A percentile compares a stretch with the other conserved stretches of the same genome.
Evolutionary conservation across 2,888 invertebrate genomes (phyloP).

Genomic region (Eupithecia subumbrata): DNA sequence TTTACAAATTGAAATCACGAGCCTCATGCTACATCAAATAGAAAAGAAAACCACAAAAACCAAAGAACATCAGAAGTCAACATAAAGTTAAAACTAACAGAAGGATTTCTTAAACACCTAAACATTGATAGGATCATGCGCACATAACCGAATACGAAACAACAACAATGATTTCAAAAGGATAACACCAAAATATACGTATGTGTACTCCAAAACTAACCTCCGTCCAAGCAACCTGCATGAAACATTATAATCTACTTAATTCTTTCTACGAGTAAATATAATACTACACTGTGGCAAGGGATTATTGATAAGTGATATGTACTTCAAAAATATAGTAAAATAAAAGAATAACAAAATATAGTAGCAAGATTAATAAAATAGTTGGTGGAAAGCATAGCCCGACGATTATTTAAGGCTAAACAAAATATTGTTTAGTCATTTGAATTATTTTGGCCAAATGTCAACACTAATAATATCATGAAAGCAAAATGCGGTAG

Average conservation of each 20-base stretch:
- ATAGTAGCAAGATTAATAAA: background rate
- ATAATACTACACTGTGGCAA: background rate
- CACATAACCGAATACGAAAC: constrained; percentile 40
- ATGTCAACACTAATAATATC: background rate
- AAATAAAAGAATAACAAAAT: background rate
- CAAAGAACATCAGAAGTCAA: background rate
- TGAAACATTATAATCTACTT: constrained; percentile 65
- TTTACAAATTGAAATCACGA: constrained; percentile 24
- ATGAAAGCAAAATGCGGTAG: background rate
- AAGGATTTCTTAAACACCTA: constrained; percentile 2
- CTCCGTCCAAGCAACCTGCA: constrained; percentile 87
- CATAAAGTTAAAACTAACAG: constrained; percentile 13
- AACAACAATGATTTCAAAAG: constrained; percentile 53
- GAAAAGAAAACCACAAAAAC: constrained; percentile 11
- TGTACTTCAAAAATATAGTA: background rate
- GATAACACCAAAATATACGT: constrained; percentile 59
- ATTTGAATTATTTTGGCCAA: background rate
- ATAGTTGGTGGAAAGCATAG: background rate
- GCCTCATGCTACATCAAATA: constrained; percentile 28
- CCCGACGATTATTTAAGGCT: background rate
- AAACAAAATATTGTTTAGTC: background rate
- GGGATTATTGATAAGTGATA: constrained; percentile 3
- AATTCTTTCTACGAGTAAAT: constrained; percentile 38
- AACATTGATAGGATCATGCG: constrained; percentile 28
- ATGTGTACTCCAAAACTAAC: constrained; percentile 74